Percentiles rank a stretch among this genome's conserved stretches.
Evolutionary conservation across 2,797 vertebrate genomes (phyloP).

Genomic region (Schizopygopsis pylzovi): DNA sequence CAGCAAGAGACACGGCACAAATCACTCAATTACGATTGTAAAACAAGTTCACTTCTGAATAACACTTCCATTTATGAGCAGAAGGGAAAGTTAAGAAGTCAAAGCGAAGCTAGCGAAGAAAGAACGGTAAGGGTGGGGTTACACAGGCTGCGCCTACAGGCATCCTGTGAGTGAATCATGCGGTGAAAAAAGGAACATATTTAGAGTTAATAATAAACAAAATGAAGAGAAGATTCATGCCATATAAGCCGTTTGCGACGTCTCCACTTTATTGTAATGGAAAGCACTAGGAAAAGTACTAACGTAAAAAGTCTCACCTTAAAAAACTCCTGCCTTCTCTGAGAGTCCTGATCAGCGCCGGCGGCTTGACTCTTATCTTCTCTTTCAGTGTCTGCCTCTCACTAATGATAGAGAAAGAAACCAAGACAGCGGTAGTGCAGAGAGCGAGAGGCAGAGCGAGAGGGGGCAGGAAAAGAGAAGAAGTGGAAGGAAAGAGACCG

Average conservation of each 20-base stretch:
- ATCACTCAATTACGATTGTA: background rate
- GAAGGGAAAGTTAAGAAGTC: background rate
- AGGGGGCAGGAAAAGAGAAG: conserved; percentile 28
- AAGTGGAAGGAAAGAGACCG: conserved; percentile 55
- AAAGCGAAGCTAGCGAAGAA: conserved; percentile 30
- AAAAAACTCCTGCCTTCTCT: conserved; percentile 58
- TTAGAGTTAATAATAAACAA: conserved; percentile 75
- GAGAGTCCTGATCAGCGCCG: conserved; percentile 43
- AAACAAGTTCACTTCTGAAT: background rate
- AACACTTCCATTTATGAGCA: conserved; percentile 10
- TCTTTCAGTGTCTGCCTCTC: conserved; percentile 44
- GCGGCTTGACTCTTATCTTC: conserved; percentile 48
- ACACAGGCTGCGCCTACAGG: conserved; percentile 55
- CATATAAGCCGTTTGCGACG: conserved; percentile 36
- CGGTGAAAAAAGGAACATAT: conserved; percentile 66
- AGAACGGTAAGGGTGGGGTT: conserved; percentile 58
- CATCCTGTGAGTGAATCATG: conserved; percentile 75
- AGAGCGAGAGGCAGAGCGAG: conserved; percentile 39
- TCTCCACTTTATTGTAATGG: background rate
- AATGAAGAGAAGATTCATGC: conserved; percentile 41
- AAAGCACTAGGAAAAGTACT: background rate
- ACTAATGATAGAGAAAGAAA: conserved; percentile 49
- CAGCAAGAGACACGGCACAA: conserved; percentile 7
- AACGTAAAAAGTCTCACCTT: conserved; percentile 70
- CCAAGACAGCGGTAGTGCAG: conserved; percentile 49